Conservation (phyloP, 2,888 invertebrate species). For the Perizoma affinitatum region DNA sequence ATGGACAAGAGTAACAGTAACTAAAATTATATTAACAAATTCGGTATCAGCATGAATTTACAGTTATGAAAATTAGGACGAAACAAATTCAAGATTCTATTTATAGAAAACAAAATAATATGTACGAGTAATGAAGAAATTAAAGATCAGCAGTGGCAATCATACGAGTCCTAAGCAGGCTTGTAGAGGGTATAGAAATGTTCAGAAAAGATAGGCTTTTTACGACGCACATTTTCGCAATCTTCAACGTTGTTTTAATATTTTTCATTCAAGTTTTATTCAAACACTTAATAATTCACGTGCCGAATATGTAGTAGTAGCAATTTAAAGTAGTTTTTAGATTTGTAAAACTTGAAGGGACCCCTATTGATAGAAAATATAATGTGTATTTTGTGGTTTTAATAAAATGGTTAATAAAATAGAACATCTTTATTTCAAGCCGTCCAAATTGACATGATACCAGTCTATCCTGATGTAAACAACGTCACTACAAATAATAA, state of each 20-base stretch:
- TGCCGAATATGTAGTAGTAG: slow-evolving; percentile 31
- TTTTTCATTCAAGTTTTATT: slow-evolving; percentile 29
- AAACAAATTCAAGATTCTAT: too few species aligned
- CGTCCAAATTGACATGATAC: slow-evolving; percentile 35
- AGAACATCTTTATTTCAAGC: slow-evolving; percentile 53
- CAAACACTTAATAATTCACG: slow-evolving; percentile 30
- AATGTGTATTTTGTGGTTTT: slow-evolving; percentile 37
- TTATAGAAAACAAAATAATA: background rate
- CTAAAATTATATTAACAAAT: too few species aligned
- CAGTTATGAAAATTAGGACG: too few species aligned
- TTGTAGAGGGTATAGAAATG: slow-evolving; percentile 36
- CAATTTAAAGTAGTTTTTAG: slow-evolving; percentile 36
- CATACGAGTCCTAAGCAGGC: slow-evolving; percentile 34
- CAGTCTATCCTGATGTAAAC: slow-evolving; percentile 41
- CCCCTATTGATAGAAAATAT: slow-evolving; percentile 53
- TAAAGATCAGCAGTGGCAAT: slow-evolving; percentile 45
- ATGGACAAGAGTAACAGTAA: too few species aligned
- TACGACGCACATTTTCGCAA: slow-evolving; percentile 55
- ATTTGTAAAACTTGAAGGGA: slow-evolving; percentile 60
- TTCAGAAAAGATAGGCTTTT: slow-evolving; percentile 48
- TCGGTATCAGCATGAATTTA: background rate
- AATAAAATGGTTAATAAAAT: slow-evolving; percentile 39
- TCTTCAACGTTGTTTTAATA: slow-evolving; percentile 41
- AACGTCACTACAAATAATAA: slow-evolving; percentile 51
- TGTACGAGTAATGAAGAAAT: background rate